These are phyloP conservation scores for Xanthia togata DNA, from an alignment of 2,888 invertebrate species.

Conservation along the genomic window DNA sequence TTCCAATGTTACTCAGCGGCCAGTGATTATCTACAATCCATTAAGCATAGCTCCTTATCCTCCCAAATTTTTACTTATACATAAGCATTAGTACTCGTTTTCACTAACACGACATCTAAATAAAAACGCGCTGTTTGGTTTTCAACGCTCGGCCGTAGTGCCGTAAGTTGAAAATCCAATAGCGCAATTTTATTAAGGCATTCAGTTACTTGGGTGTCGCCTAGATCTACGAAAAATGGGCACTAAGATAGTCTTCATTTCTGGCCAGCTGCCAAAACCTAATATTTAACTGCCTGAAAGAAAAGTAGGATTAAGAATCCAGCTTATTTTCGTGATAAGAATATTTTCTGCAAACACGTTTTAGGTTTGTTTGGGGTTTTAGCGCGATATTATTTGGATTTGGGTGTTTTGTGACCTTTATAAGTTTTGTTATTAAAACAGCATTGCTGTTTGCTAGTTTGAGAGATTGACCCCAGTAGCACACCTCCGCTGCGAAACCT, in stretches of 20 bases:
- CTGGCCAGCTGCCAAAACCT: constrained; percentile 49
- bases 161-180: background rate
- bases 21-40: constrained; percentile 52
- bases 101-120: background rate
- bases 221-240: background rate
- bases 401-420: background rate
- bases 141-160: background rate
- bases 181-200: background rate
- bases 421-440: background rate
- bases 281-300: constrained; percentile 32
- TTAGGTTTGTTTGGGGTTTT: constrained; percentile 1
- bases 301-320: constrained; percentile 56
- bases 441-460: background rate
- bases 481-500: too few relatives aligned
- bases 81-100: background rate
- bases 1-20: constrained; percentile 30
- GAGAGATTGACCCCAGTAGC: too few relatives aligned
- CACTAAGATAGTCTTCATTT: constrained; percentile 9
- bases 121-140: background rate
- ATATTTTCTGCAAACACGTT: constrained; percentile 45
- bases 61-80: constrained; percentile 24
- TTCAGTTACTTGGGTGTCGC: background rate
- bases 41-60: constrained; percentile 44
- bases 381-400: background rate
- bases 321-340: constrained; percentile 49